Conservation (phyloP, 1,140 invertebrate genomes). For the Drosophila pallidifrons region DNA sequence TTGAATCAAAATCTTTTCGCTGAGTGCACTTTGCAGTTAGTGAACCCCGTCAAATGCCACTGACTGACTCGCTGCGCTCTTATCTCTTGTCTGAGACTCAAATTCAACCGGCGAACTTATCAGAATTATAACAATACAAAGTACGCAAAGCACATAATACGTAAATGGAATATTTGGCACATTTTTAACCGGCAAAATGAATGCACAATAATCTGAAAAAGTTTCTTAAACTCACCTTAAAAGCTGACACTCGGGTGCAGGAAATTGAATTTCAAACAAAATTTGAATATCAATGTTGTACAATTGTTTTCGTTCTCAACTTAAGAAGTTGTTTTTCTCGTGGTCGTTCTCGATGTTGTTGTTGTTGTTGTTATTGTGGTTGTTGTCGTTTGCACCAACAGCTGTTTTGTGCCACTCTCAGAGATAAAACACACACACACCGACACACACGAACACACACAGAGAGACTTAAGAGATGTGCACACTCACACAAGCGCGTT, state of each 20-base stretch:
- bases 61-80: constrained; percentile 16
- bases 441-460: neutral
- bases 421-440: constrained; percentile 22
- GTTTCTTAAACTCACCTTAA: constrained; percentile 19
- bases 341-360: constrained; percentile 33
- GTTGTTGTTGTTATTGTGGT: constrained; percentile 32
- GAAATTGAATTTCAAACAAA: neutral
- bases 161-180: neutral
- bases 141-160: neutral
- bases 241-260: constrained; percentile 2
- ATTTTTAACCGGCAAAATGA: constrained; percentile 6
- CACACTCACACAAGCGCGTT: constrained; percentile 8
- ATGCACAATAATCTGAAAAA: neutral
- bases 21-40: constrained; percentile 2
- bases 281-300: neutral
- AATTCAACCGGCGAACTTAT: constrained; percentile 28
- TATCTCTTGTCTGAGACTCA: constrained; percentile 1
- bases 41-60: constrained; percentile 16
- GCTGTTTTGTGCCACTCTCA: constrained; percentile 65
- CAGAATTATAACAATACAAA: constrained; percentile 3
- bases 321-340: constrained; percentile 31
- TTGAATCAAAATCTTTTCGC: constrained; percentile 1
- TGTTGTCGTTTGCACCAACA: constrained; percentile 62
- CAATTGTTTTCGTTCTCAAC: constrained; percentile 27
- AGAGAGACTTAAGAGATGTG: constrained; percentile 4